A percentile compares a stretch with the other conserved stretches of the same genome.
Evolutionary conservation across 2,797 vertebrate species (phyloP).

Genomic region (Threskiornis aethiopicus): DNA sequence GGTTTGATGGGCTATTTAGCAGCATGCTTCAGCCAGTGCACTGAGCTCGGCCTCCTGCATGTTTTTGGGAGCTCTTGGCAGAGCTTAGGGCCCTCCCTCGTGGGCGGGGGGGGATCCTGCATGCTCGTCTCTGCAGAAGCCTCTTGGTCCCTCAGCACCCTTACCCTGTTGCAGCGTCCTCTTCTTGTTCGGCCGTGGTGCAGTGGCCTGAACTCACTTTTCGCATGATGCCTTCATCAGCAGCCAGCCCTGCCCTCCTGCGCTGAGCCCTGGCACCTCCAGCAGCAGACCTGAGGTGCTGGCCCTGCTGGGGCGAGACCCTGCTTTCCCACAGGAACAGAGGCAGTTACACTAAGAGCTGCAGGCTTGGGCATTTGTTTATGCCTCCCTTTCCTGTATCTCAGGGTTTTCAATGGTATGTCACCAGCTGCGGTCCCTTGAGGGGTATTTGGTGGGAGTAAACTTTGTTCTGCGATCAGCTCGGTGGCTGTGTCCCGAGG

Average conservation of each 20-base stretch:
- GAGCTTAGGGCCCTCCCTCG: neutral
- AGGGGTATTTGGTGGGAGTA: neutral
- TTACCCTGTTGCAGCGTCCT: neutral
- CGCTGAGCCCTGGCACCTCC: neutral
- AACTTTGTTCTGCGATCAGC: neutral
- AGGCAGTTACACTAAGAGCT: neutral
- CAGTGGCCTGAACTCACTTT: neutral
- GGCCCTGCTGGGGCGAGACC: neutral
- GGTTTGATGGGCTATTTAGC: neutral
- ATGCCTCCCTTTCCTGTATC: neutral
- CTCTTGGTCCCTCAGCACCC: neutral
- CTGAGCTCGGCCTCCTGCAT: neutral
- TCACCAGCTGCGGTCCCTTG: neutral
- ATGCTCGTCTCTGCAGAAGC: neutral
- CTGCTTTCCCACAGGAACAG: neutral
- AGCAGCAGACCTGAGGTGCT: neutral
- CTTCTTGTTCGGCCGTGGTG: neutral
- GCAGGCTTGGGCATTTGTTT: neutral
- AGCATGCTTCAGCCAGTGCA: neutral
- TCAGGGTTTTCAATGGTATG: neutral
- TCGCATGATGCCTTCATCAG: accelerated
- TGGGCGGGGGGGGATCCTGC: neutral
- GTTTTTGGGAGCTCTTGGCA: neutral
- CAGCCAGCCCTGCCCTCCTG: neutral
- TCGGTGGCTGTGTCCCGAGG: accelerated